Base-by-base conservation (phyloP, 2,797 vertebrate genomes). In the Spinibarbus caldwelli region DNA sequence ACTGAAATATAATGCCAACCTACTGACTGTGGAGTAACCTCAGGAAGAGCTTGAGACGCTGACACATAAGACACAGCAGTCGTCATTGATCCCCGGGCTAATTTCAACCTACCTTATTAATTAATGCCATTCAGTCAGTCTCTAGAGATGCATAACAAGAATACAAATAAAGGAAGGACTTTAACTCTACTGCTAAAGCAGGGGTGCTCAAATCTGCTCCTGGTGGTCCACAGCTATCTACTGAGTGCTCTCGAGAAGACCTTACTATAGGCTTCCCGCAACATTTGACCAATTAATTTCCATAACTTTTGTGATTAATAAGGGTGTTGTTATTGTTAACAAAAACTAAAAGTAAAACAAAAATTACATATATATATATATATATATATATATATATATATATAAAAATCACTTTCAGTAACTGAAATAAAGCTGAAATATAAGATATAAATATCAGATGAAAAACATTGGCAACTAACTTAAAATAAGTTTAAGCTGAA, bases 31-130 rank as follows among this genome's bases (percentile, higher is more conserved):
- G 34, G 43, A 21, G 43, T 67, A 64, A 66, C 71, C 31, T 36
- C 10, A 52, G 23, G 23, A 82, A 34, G 68, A 34, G 29, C 29
- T 29, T 19, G 62, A 75, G 82, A 83, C 3, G 0, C 38, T 64
- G 81, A 83, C 71, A 83, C 38, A 66, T 38, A 52, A 76, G 57
- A 83, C 81, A 75, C 41, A 66, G 43, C 14, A 49, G 71, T 52
- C 31, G 23, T 45, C 59, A 76, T 12, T 77, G 82, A 83, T 52
- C 81, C 70, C 17, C 12, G 15, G 43, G 38, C 70, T 47, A 47
- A 62, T 45, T 64, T 75, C 43, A 64, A 49, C 70, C 71, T 49
- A 4, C n/a, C n/a, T 83, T 67, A 83, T 76, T 83, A 67, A 83
- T 77, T 67, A 26, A 67, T 76, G 72, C 34, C 72, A 77, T 83